Conservation (phyloP, 2,113 vertebrate species). For the Bufo gargarizans region DNA sequence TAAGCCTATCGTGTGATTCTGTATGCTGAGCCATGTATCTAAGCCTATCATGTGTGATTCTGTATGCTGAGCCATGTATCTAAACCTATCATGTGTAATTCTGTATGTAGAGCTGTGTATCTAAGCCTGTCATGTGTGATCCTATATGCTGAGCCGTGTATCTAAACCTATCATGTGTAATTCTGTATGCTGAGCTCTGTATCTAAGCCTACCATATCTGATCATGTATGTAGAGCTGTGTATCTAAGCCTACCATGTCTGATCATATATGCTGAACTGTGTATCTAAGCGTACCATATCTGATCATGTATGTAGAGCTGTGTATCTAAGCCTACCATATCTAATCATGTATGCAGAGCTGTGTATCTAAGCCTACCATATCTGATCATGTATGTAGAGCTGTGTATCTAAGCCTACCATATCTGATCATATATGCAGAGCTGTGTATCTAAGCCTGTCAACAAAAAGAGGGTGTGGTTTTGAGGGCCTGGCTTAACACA, state of each 20-base stretch:
- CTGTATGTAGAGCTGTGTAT: too few species aligned
- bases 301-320: neutral
- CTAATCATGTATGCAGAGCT: neutral
- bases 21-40: too few species aligned
- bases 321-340: neutral
- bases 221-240: neutral
- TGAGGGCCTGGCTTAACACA: too few species aligned
- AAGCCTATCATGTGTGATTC: too few species aligned
- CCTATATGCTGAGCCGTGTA: too few species aligned
- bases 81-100: too few species aligned
- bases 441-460: neutral
- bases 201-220: neutral
- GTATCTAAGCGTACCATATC: neutral
- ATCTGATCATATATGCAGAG: neutral
- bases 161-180: neutral
- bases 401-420: neutral
- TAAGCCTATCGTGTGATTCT: neutral
- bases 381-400: neutral
- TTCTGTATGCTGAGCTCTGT: neutral
- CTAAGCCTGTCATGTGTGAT: too few species aligned
- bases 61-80: too few species aligned
- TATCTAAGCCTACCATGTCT: neutral
- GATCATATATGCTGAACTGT: neutral
- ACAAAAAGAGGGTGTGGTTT: too few species aligned
- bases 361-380: neutral